phyloP scores from a whole-genome alignment of 2,113 vertebrate genomes.

The Rhipidura dahli region DNA sequence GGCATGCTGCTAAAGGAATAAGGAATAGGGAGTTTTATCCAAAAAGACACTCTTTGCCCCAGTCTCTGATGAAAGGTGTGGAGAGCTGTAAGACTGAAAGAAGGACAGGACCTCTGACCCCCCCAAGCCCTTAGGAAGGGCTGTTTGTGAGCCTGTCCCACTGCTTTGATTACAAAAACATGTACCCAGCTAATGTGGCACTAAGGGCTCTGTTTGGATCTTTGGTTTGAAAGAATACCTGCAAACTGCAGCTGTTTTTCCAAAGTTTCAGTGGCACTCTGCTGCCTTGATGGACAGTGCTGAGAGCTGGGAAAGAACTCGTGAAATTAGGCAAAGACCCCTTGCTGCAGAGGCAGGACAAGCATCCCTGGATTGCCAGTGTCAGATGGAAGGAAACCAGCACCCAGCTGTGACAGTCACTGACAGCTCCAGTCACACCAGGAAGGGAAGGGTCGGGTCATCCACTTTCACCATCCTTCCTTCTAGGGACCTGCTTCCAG shows the following conservation, averaged over 20 bases:
- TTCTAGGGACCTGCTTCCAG: neutral
- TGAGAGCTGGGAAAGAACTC: neutral
- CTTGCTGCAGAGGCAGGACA: neutral
- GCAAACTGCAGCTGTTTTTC: neutral
- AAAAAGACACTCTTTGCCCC: neutral
- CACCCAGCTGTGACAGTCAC: fast-evolving
- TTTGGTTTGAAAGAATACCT: neutral
- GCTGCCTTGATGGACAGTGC: neutral
- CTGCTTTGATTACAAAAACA: neutral
- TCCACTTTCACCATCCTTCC: neutral
- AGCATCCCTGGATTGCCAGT: neutral
- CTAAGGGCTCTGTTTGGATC: neutral
- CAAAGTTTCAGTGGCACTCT: neutral
- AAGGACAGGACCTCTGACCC: neutral
- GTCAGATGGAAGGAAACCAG: neutral
- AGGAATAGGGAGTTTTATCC: neutral
- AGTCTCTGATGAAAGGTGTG: neutral
- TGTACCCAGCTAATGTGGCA: neutral
- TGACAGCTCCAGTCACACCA: neutral
- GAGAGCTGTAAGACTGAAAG: neutral
- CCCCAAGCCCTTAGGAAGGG: neutral
- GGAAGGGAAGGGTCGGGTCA: neutral
- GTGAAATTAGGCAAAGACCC: fast-evolving
- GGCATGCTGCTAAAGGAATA: neutral
- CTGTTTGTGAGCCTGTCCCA: neutral